Evolutionary conservation across 2,888 invertebrate species (phyloP).

Genomic region (Pyrgus malvae): DNA sequence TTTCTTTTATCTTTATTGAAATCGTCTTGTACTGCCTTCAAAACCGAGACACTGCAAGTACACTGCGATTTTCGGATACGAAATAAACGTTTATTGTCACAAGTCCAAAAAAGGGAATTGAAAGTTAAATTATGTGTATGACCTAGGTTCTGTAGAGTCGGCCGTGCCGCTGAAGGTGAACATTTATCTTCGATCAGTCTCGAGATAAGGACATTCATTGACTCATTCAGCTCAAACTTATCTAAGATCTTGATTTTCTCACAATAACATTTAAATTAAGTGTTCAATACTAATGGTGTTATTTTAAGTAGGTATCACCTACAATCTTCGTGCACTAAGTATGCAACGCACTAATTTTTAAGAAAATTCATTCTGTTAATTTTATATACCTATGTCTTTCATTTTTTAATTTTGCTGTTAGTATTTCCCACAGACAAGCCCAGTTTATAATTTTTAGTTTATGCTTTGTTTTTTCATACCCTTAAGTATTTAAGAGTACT

Average conservation of each 20-base stretch:
- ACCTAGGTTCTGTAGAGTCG: constrained; percentile 9
- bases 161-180: constrained; percentile 12
- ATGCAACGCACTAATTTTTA: no score
- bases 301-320: no score
- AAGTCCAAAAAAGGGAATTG: constrained; percentile 15
- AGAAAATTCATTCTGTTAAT: no score
- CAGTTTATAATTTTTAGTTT: no score
- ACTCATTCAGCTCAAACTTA: background rate
- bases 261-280: background rate
- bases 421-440: no score
- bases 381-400: no score
- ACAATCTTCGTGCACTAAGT: no score
- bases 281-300: background rate
- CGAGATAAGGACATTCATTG: constrained; percentile 7
- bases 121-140: constrained; percentile 21
- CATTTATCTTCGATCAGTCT: constrained; percentile 15
- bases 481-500: no score
- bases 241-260: background rate
- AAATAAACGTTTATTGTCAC: background rate
- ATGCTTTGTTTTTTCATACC: no score
- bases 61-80: constrained; percentile 5
- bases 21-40: background rate
- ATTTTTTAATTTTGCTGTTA: no score
- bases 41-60: background rate
- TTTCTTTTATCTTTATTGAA: background rate